phyloP scores from a whole-genome alignment of 2,888 invertebrate species.

The Brenthis hecate region DNA sequence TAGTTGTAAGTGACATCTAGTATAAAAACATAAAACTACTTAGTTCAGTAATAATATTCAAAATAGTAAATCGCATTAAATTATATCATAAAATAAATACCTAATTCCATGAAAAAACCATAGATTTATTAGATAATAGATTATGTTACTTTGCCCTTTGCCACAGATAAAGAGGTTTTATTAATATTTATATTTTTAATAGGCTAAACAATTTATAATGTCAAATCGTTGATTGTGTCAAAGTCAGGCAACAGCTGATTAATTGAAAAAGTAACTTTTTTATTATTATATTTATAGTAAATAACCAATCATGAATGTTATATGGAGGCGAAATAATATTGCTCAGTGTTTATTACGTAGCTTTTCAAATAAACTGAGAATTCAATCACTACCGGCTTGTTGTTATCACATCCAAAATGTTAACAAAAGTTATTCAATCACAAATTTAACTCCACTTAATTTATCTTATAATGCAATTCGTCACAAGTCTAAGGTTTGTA shows the following conservation, averaged over 20 bases:
- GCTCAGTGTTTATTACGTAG: conserved; percentile 19
- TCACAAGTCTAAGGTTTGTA: conserved; percentile 63
- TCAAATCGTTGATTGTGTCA: too few relatives aligned
- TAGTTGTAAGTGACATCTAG: not conserved
- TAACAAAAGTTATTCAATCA: conserved; percentile 7
- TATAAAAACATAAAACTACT: not conserved
- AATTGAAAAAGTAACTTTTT: not conserved
- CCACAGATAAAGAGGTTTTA: too few relatives aligned
- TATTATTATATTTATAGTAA: not conserved
- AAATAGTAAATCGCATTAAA: too few relatives aligned
- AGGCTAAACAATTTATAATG: too few relatives aligned
- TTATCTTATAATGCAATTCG: conserved; percentile 48
- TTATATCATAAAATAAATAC: too few relatives aligned
- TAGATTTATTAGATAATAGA: too few relatives aligned
- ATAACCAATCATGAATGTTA: conserved; percentile 29
- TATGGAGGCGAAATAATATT: conserved; percentile 26
- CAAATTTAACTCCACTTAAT: conserved; percentile 44
- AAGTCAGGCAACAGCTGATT: conserved; percentile 4
- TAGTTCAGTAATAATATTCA: not conserved
- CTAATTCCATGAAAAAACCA: too few relatives aligned
- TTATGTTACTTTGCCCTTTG: too few relatives aligned
- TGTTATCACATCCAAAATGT: conserved; percentile 29
- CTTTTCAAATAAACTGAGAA: conserved; percentile 20
- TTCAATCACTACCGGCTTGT: conserved; percentile 19
- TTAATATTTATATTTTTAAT: too few relatives aligned